Conservation (phyloP, 2,797 vertebrate genomes). For the Apogon talboti region DNA sequence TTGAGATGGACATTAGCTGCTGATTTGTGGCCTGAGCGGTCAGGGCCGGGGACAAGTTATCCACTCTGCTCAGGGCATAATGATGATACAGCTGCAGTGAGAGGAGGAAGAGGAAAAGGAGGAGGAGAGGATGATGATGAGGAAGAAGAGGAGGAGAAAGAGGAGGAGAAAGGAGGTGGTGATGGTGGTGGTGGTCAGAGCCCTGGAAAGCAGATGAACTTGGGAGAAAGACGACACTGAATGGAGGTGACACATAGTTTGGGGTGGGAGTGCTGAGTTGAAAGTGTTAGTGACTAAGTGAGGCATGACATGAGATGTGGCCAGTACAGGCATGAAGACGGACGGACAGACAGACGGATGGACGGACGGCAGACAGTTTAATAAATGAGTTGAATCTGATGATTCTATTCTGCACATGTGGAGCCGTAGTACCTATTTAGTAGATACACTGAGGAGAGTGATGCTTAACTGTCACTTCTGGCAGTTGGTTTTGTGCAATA, state of each 20-base stretch:
- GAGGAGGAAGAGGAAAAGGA: conserved; percentile 14
- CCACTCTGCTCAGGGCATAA: conserved; percentile 67
- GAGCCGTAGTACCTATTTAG: conserved; percentile 4
- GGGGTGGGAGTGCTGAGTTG: conserved; percentile 78
- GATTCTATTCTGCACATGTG: conserved; percentile 7
- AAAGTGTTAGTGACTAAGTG: conserved; percentile 82
- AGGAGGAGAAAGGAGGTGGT: conserved; percentile 1
- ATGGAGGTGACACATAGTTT: conserved; percentile 80
- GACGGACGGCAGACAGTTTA: conserved; percentile 40
- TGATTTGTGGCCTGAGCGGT: conserved; percentile 79
- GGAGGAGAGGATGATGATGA: conserved; percentile 49
- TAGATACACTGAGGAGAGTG: not conserved
- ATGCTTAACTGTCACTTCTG: not conserved
- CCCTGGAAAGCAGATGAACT: conserved; percentile 67
- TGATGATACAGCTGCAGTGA: conserved; percentile 73
- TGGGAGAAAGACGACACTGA: conserved; percentile 67
- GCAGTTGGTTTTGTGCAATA: conserved; percentile 14
- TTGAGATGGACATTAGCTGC: conserved; percentile 80
- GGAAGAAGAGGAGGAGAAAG: conserved; percentile 27
- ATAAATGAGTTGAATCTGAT: conserved; percentile 28
- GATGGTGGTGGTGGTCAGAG: conserved; percentile 58
- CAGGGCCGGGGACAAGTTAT: conserved; percentile 74
- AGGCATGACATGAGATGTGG: conserved; percentile 74
- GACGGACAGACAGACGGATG: conserved; percentile 36
- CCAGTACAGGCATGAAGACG: conserved; percentile 34